Base-by-base conservation (phyloP, 1,140 invertebrate species). In the Drosophila quadrilineata region DNA sequence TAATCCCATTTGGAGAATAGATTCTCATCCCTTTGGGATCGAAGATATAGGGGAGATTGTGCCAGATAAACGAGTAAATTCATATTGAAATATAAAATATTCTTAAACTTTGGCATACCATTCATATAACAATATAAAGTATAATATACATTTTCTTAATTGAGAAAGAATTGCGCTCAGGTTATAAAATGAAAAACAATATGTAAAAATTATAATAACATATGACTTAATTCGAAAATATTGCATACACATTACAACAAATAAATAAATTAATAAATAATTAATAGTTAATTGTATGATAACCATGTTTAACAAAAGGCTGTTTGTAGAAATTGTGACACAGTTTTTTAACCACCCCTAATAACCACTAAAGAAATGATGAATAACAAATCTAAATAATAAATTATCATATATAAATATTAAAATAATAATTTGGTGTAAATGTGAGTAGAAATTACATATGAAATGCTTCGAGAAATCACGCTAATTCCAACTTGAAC, bases 301-400 rank as follows among this genome's bases (percentile, higher is more conserved):
- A 72, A 79, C 75, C 75, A 80, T 70, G 75, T 86, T 87, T 87
- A 87, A 87, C 71, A 80, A 69, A 87, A 87, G 84, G 84, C 84
- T 87, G 84, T 87, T 87, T 85, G 84, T 87, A 87, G 79, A 88
- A 87, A 88, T 85, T 87, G 85, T 87, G 69, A 88, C 65, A 84
- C 75, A 85, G 75, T 85, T 85, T 86, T 80, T 86, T 74, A 72
- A 68, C n/a, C n/a, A n/a, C 19, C 43, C 50, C 56, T 59, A 57
- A 52, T 3, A 65, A 76, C 54, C 56, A 54, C 29, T 35, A 62
- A 21, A 21, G 56, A 35, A n/a, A n/a, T n/a, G n/a, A n/a, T n/a
- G n/a, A n/a, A n/a, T n/a, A n/a, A n/a, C n/a, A n/a, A n/a, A n/a
- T n/a, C n/a, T n/a, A n/a, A n/a, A n/a, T n/a, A n/a, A n/a, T n/a